These are phyloP conservation scores for Terebella lapidaria DNA, from an alignment of 2,888 invertebrate genomes.

Conservation along the genomic window DNA sequence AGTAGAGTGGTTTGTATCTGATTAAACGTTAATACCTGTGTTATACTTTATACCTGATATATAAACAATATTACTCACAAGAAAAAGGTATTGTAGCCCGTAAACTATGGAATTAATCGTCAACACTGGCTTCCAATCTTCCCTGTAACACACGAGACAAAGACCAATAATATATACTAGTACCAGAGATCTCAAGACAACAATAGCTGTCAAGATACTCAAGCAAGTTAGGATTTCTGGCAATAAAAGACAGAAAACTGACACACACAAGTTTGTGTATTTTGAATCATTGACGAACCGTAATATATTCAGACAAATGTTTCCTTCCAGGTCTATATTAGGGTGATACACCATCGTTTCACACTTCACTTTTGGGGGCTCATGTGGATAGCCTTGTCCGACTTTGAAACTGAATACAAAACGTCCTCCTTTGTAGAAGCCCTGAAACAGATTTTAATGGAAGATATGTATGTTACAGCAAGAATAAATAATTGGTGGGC, in stretches of 20 bases:
- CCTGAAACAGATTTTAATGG: conserved; percentile 61
- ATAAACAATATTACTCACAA: conserved; percentile 63
- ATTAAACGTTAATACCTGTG: no score
- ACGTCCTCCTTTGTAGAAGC: conserved; percentile 88
- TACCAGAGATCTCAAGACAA: no score
- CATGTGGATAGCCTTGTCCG: conserved; percentile 95
- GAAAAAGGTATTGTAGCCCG: conserved; percentile 92
- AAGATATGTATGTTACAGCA: no score
- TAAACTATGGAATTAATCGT: conserved; percentile 97
- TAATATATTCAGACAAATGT: conserved; percentile 94
- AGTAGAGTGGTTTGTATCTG: no score
- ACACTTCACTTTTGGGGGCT: conserved; percentile 97
- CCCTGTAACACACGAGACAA: conserved; percentile 62
- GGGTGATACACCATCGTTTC: conserved; percentile 97
- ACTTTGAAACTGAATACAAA: conserved; percentile 97
- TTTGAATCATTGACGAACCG: conserved; percentile 47
- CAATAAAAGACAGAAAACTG: no score
- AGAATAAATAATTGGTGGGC: no score
- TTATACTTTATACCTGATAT: no score
- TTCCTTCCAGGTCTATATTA: conserved; percentile 95
- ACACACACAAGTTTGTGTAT: no score
- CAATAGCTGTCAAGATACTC: no score
- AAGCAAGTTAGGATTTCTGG: no score
- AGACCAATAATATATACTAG: no score
- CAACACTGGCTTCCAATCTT: conserved; percentile 98